Evolutionary conservation across 2,888 invertebrate genomes (phyloP).

Genomic region (Drosophila gaucha): DNA sequence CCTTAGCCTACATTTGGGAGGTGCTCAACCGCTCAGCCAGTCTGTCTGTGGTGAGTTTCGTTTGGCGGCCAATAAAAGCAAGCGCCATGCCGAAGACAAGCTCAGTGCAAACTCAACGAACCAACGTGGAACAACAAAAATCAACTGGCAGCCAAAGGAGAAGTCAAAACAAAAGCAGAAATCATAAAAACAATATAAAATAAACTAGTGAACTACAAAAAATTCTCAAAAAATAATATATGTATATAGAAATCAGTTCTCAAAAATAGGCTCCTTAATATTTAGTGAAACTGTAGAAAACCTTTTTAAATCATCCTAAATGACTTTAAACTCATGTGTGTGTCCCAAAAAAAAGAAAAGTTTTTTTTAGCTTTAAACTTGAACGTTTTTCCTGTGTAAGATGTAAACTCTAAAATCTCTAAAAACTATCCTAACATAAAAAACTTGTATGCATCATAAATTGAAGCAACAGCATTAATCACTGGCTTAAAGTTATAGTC

Average conservation of each 20-base stretch:
- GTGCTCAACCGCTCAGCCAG: slow-evolving; percentile 41
- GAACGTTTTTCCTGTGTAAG: slow-evolving; percentile 10
- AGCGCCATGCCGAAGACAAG: slow-evolving; percentile 42
- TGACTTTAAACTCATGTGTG: slow-evolving; percentile 3
- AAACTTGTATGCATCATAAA: slow-evolving; percentile 23
- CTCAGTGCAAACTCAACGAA: slow-evolving; percentile 76
- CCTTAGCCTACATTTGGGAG: slow-evolving; percentile 17
- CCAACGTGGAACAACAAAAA: slow-evolving; percentile 61
- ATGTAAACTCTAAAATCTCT: slow-evolving; percentile 11
- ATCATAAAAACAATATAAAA: neutral
- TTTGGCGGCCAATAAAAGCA: slow-evolving; percentile 73
- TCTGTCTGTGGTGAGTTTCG: slow-evolving; percentile 70
- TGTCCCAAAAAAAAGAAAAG: slow-evolving; percentile 25
- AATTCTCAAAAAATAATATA: neutral
- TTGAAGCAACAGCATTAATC: slow-evolving; percentile 51
- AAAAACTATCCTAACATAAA: slow-evolving; percentile 4
- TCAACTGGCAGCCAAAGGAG: slow-evolving; percentile 23
- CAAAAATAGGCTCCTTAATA: neutral
- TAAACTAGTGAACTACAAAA: neutral
- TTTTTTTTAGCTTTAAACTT: slow-evolving; percentile 7
- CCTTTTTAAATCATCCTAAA: neutral
- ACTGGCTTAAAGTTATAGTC: slow-evolving; percentile 32
- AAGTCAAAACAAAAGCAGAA: slow-evolving; percentile 21
- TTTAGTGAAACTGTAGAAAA: slow-evolving; percentile 1
- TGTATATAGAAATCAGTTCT: neutral